Conservation (phyloP, 2,113 vertebrate species). For the Paramisgurnus dabryanus region DNA sequence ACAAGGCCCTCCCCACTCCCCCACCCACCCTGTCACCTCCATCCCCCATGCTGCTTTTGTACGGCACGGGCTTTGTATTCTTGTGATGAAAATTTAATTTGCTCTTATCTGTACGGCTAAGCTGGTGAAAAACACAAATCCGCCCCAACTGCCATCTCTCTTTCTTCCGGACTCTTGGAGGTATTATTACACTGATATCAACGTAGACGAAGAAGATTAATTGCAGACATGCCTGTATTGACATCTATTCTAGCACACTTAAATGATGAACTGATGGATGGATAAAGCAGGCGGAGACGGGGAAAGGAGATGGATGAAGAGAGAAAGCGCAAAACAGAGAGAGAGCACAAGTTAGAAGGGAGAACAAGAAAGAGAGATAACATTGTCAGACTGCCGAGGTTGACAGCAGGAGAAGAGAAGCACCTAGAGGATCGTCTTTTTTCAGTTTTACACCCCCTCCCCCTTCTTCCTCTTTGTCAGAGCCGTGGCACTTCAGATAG, state of each 20-base stretch:
- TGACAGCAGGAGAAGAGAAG: conserved; percentile 85
- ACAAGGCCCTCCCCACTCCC: conserved; percentile 77
- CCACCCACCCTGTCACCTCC: conserved; percentile 47
- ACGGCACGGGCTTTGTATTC: conserved; percentile 86
- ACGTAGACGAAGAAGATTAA: conserved; percentile 88
- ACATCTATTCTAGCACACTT: conserved; percentile 88
- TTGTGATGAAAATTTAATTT: conserved; percentile 99
- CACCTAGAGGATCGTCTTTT: conserved; percentile 80
- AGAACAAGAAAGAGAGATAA: conserved; percentile 85
- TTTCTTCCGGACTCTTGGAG: conserved; percentile 94
- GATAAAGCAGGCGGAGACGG: conserved; percentile 70
- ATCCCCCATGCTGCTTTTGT: conserved; percentile 83
- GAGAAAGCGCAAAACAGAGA: conserved; percentile 67
- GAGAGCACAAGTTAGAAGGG: conserved; percentile 75
- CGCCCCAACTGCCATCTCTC: conserved; percentile 92
- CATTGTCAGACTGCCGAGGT: conserved; percentile 87
- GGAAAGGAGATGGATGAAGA: conserved; percentile 66
- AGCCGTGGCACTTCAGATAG: conserved; percentile 69
- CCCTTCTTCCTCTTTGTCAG: conserved; percentile 49
- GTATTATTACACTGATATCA: conserved; percentile 85
- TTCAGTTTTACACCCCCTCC: conserved; percentile 58
- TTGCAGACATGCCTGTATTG: conserved; percentile 89
- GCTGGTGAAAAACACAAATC: conserved; percentile 95
- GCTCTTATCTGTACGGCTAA: conserved; percentile 94
- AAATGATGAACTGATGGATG: conserved; percentile 84